Evolutionary conservation across 2,113 vertebrate species (phyloP).

Genomic region (Mastomys natalensis): DNA sequence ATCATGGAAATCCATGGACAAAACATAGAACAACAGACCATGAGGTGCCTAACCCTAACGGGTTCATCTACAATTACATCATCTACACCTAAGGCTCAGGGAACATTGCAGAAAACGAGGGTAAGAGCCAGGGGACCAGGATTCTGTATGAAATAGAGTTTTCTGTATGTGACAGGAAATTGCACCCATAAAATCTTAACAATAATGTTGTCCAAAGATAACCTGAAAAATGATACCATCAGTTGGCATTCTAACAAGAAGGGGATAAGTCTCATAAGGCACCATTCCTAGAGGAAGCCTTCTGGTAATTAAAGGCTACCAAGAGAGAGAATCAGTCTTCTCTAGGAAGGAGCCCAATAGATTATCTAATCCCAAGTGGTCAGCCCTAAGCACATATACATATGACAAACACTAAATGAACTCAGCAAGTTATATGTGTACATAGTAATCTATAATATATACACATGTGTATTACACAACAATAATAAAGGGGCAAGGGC

Average conservation of each 20-base stretch:
- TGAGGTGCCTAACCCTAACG: not conserved
- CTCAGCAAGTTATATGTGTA: not conserved
- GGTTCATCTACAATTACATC: not conserved
- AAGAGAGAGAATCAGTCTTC: not conserved
- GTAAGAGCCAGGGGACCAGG: not conserved
- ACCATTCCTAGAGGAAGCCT: not conserved
- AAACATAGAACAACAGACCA: not conserved
- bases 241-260: not conserved
- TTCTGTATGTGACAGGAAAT: not conserved
- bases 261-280: not conserved
- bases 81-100: not conserved
- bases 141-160: not conserved
- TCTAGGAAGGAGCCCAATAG: not conserved
- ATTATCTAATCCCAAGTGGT: not conserved
- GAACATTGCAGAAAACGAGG: not conserved
- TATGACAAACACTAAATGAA: not conserved
- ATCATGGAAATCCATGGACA: not conserved
- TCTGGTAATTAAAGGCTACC: not conserved
- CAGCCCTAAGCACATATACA: not conserved
- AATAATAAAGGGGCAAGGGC: not conserved
- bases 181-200: not conserved
- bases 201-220: not conserved
- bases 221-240: not conserved
- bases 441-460: not conserved
- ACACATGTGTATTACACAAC: not conserved